Conservation (phyloP, 2,797 vertebrate species). For the Melanotaenia maccullochi region DNA sequence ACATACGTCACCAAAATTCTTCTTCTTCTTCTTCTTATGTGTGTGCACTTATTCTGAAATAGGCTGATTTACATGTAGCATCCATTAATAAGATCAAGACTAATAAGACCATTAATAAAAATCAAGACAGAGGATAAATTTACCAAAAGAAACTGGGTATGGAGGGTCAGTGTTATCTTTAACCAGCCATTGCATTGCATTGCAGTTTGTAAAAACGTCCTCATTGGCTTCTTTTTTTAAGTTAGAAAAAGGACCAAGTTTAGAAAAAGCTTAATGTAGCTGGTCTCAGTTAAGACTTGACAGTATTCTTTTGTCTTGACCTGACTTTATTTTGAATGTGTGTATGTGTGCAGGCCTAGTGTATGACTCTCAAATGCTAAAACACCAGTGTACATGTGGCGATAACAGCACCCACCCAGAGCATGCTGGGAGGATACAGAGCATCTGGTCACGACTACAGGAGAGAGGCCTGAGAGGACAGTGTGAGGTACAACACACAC, state of each 20-base stretch:
- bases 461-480: conserved; percentile 91
- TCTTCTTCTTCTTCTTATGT: too few relatives aligned
- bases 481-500: conserved; percentile 87
- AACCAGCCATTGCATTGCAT: too few relatives aligned
- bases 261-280: neutral
- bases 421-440: conserved; percentile 97
- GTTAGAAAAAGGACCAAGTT: neutral
- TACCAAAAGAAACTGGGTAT: too few relatives aligned
- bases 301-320: neutral
- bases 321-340: neutral
- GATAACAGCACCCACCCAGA: conserved; percentile 97
- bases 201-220: neutral
- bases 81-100: neutral
- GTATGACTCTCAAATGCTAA: conserved; percentile 96
- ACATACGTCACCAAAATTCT: neutral
- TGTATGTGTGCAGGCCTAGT: conserved; percentile 85
- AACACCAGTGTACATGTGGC: conserved; percentile 95
- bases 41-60: too few relatives aligned
- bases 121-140: neutral
- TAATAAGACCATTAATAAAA: neutral
- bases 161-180: too few relatives aligned
- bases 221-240: neutral
- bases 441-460: conserved; percentile 97
- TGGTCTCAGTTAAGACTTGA: neutral
- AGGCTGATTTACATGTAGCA: too few relatives aligned